A percentile compares a stretch with the other conserved stretches of the same genome.
Conservation (phyloP, 2,888 invertebrate genomes). For the Phalera bucephala region DNA sequence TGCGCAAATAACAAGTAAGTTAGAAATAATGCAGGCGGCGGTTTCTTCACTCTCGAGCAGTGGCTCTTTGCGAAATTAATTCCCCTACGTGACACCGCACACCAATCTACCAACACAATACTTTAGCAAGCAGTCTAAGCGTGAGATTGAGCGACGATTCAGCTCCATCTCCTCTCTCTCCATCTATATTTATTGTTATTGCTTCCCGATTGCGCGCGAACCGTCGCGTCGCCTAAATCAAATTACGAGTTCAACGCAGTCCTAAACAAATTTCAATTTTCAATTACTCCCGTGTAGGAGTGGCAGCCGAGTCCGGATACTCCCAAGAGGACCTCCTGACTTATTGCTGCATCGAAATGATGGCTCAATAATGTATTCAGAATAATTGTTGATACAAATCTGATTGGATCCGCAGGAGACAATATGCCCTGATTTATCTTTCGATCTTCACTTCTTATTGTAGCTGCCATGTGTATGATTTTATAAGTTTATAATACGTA, state of each 20-base stretch:
- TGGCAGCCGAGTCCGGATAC: conserved; percentile 43
- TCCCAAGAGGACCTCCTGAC: conserved; percentile 69
- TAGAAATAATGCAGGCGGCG: conserved; percentile 28
- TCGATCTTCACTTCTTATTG: no score
- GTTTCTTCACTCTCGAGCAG: conserved; percentile 32
- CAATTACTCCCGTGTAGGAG: conserved; percentile 71
- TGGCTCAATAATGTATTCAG: conserved; percentile 71
- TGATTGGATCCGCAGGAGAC: conserved; percentile 57
- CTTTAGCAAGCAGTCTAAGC: conserved; percentile 41
- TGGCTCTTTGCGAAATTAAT: conserved; percentile 46
- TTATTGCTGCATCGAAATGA: conserved; percentile 66
- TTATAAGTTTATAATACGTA: conserved; percentile 45
- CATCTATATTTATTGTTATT: conserved; percentile 72
- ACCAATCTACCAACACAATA: conserved; percentile 33
- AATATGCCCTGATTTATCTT: conserved; percentile 39
- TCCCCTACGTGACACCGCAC: conserved; percentile 35
- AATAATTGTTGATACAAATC: conserved; percentile 62
- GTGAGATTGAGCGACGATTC: conserved; percentile 49
- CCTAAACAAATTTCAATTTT: conserved; percentile 83
- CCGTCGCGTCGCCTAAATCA: conserved; percentile 66
- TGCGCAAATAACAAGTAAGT: conserved; percentile 29
- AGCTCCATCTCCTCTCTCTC: conserved; percentile 36
- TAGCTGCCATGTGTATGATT: conserved; percentile 31
- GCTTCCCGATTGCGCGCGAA: conserved; percentile 60
- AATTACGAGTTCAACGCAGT: conserved; percentile 69